Evolutionary conservation across 2,797 vertebrate genomes (phyloP).

Genomic region (Halcyon leucocephala): DNA sequence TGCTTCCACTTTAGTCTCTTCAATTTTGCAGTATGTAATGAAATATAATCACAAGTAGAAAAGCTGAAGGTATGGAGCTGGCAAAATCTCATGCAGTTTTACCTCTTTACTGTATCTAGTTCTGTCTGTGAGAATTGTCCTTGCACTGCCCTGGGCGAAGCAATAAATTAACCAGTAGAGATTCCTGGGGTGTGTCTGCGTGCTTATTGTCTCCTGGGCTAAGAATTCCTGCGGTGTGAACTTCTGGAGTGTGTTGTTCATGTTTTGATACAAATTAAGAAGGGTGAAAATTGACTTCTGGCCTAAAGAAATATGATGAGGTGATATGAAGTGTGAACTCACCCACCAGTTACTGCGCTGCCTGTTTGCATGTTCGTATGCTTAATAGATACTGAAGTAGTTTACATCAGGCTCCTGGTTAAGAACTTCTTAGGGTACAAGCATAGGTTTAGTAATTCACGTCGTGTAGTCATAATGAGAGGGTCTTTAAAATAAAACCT

Average conservation of each 20-base stretch:
- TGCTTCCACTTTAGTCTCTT: not conserved
- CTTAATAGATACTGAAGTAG: not conserved
- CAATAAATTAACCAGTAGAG: not conserved
- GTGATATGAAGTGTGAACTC: not conserved
- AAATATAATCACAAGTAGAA: constrained; percentile 28
- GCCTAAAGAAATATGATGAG: not conserved
- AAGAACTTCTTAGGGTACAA: not conserved
- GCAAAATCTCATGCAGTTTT: not conserved
- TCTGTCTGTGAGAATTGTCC: not conserved
- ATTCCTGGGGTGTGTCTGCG: not conserved
- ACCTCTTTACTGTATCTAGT: not conserved
- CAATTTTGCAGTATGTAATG: not conserved
- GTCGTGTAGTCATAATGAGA: not conserved
- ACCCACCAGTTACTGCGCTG: not conserved
- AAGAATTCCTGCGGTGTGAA: not conserved
- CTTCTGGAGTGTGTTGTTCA: not conserved
- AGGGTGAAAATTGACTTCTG: not conserved
- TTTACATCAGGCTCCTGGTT: not conserved
- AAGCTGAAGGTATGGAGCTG: constrained; percentile 6
- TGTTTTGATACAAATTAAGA: not conserved
- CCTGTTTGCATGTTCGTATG: not conserved
- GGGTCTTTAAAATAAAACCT: not conserved
- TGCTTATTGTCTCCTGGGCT: not conserved
- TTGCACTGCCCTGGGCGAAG: not conserved
- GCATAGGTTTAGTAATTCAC: not conserved